Evolutionary conservation across 2,888 invertebrate genomes (phyloP), one percentile per base, ranked within the genome.

Genomic region (Monopis laevigella): DNA sequence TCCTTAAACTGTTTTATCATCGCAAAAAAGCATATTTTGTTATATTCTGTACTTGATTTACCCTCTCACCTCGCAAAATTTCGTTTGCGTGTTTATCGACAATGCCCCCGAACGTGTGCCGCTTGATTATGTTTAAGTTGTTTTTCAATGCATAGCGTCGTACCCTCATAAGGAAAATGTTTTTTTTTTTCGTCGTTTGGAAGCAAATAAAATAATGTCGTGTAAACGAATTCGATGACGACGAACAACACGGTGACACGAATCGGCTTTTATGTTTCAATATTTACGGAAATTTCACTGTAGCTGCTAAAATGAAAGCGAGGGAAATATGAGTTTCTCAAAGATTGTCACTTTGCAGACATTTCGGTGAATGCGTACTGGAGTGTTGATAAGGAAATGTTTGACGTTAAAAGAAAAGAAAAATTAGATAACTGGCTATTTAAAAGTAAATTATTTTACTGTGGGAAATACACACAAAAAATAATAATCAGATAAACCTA

Each of bases 211-310:
- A 63, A 58, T 62, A 61, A 64, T 61, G 56, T 58, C 51, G 57
- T 52, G 55, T 49, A 55, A 58, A 56, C 51, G 53, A 52, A 12
- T 10, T 28, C n/a, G 30, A 30, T 30, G 34, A 3, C 34, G 42
- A 49, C 46, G 46, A 50, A 44, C n/a, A n/a, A n/a, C 48, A 46
- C 47, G 44, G 52, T 53, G 61, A 70, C 68, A 69, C 58, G 66
- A 68, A 65, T 66, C 65, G 60, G 66, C 71, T 73, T 69, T 71
- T 63, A 67, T 62, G 67, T 62, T 54, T 54, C 51, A 48, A 51
- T n/a, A n/a, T n/a, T n/a, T n/a, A n/a, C n/a, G 49, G 53, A 55
- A 55, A 60, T 59, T 58, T 64, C 59, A 62, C 64, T 61, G n/a
- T n/a, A n/a, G n/a, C n/a, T n/a, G n/a, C n/a, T n/a, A n/a, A n/a